Evolutionary conservation across 2,797 vertebrate genomes (phyloP).

Genomic region (Myiotriccus ornatus): DNA sequence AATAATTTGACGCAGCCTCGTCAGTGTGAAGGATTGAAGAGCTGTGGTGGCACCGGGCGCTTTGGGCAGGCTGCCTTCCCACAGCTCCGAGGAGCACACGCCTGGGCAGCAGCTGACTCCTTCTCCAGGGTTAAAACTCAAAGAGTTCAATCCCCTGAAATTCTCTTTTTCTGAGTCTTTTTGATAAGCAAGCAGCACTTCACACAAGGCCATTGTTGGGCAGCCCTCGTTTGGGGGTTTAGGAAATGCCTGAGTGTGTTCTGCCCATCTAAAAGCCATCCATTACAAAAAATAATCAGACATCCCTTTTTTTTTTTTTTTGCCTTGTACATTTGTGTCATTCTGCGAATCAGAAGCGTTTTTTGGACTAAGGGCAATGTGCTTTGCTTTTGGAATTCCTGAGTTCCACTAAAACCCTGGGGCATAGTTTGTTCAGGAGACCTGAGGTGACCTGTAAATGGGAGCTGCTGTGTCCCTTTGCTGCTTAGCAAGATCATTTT

Average conservation of each 20-base stretch:
- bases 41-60: not conserved
- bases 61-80: not conserved
- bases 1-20: not conserved
- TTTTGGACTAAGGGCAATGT: constrained; percentile 37
- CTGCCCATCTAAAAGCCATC: constrained; percentile 53
- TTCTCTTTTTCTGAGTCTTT: not conserved
- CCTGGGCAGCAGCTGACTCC: not conserved
- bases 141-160: not conserved
- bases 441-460: constrained; percentile 57
- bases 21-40: not conserved
- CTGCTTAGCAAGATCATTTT: not conserved
- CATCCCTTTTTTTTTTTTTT: not conserved
- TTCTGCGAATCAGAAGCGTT: constrained; percentile 52
- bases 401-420: constrained; percentile 14
- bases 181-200: constrained; percentile 25
- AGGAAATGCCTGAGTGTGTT: constrained; percentile 4
- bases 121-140: not conserved
- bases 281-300: constrained; percentile 39
- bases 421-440: constrained; percentile 15
- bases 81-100: not conserved
- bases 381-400: constrained; percentile 58
- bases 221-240: constrained; percentile 23
- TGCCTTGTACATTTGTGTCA: constrained; percentile 43
- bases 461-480: constrained; percentile 12
- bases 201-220: constrained; percentile 56